phyloP scores from a whole-genome alignment of 2,113 vertebrate species.

The Ciconia stormi region DNA sequence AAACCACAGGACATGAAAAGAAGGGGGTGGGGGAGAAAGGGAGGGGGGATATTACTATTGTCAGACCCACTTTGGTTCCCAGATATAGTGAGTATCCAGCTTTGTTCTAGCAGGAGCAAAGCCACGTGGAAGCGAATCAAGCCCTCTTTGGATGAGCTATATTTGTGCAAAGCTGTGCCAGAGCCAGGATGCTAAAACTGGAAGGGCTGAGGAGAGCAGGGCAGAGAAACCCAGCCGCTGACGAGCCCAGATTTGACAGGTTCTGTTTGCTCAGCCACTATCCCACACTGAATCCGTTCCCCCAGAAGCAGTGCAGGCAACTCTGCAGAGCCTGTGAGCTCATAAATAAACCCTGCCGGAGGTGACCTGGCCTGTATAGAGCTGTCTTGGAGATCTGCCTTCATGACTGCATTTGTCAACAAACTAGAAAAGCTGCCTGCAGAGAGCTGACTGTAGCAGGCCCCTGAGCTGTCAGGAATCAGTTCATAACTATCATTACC shows the following conservation, averaged over 20 bases:
- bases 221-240: background rate
- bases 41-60: background rate
- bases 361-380: background rate
- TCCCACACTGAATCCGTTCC: background rate
- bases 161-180: background rate
- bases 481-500: constrained; percentile 4
- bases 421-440: background rate
- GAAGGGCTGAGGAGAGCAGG: background rate
- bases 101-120: background rate
- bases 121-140: background rate
- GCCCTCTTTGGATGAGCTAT: background rate
- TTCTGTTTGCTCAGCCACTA: background rate
- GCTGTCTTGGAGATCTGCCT: background rate
- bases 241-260: background rate
- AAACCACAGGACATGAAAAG: background rate
- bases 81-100: background rate
- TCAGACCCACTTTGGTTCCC: background rate
- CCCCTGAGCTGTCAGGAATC: background rate
- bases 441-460: background rate
- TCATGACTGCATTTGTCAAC: constrained; percentile 33
- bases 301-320: background rate
- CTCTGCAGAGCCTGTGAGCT: background rate
- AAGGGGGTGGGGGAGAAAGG: background rate
- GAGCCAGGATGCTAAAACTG: background rate
- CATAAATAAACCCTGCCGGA: background rate